phyloP scores from a whole-genome alignment of 2,797 vertebrate genomes.

The Avahi laniger region DNA sequence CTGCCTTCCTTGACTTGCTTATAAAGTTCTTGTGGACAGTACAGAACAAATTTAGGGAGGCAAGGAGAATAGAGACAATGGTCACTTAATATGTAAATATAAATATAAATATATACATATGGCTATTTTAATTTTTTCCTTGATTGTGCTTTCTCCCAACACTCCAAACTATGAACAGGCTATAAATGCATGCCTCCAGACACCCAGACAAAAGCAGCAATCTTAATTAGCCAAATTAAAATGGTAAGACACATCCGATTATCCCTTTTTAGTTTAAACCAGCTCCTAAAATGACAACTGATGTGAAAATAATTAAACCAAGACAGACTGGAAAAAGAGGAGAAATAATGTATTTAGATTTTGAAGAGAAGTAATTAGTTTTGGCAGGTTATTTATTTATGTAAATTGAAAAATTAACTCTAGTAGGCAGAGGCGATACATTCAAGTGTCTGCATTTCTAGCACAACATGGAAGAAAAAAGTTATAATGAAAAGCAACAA shows the following conservation, averaged over 20 bases:
- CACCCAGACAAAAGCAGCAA: conserved; percentile 78
- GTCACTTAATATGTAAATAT: neutral
- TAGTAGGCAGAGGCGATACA: conserved; percentile 68
- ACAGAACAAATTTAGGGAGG: neutral
- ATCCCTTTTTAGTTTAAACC: conserved; percentile 83
- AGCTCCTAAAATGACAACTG: conserved; percentile 85
- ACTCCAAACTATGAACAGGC: conserved; percentile 51
- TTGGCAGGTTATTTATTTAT: conserved; percentile 88
- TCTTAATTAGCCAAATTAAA: conserved; percentile 86
- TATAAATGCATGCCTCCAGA: conserved; percentile 70
- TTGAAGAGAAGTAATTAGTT: conserved; percentile 86
- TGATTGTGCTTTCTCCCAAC: conserved; percentile 25
- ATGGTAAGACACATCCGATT: conserved; percentile 80
- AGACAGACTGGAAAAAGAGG: conserved; percentile 80
- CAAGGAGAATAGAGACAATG: neutral
- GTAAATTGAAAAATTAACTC: conserved; percentile 87
- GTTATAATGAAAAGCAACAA: conserved; percentile 57
- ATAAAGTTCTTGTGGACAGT: neutral
- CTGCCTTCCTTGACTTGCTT: neutral
- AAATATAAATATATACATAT: neutral
- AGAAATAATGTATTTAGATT: conserved; percentile 85
- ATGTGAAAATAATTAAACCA: conserved; percentile 87
- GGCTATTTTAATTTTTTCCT: neutral
- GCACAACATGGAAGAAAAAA: conserved; percentile 62
- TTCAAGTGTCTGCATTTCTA: conserved; percentile 73